phyloP scores from a whole-genome alignment of 2,113 vertebrate species.

The Conger conger region DNA sequence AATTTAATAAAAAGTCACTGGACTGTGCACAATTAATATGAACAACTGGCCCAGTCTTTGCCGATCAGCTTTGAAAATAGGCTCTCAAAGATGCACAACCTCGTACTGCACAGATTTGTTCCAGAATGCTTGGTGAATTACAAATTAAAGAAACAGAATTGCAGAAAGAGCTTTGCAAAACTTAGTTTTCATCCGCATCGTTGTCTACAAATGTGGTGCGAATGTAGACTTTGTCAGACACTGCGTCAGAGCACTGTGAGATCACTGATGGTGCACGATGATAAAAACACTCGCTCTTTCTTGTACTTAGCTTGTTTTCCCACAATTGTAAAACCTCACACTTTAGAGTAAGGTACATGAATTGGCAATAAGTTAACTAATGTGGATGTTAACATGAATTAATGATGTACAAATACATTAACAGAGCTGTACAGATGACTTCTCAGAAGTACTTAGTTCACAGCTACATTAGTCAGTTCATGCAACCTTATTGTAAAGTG shows the following conservation, averaged over 20 bases:
- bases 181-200: neutral
- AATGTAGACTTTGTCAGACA: neutral
- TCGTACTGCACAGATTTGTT: neutral
- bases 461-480: no score
- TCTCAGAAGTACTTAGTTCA: no score
- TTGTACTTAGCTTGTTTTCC: no score
- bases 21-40: neutral
- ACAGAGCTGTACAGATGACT: no score
- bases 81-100: neutral
- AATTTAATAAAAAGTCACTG: no score
- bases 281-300: neutral
- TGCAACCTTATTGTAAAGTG: no score
- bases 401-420: no score
- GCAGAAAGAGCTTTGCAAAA: conserved; percentile 2
- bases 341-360: no score
- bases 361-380: no score
- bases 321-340: no score
- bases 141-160: neutral
- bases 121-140: conserved; percentile 1
- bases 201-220: neutral
- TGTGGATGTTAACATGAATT: no score
- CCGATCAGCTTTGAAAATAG: conserved; percentile 6
- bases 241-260: neutral
- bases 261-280: neutral
- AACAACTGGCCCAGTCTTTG: neutral